These are phyloP conservation scores for Catalaphyllia jardinei DNA, from an alignment of 64 coral and sea anemone genomes.

Conservation along the genomic window DNA sequence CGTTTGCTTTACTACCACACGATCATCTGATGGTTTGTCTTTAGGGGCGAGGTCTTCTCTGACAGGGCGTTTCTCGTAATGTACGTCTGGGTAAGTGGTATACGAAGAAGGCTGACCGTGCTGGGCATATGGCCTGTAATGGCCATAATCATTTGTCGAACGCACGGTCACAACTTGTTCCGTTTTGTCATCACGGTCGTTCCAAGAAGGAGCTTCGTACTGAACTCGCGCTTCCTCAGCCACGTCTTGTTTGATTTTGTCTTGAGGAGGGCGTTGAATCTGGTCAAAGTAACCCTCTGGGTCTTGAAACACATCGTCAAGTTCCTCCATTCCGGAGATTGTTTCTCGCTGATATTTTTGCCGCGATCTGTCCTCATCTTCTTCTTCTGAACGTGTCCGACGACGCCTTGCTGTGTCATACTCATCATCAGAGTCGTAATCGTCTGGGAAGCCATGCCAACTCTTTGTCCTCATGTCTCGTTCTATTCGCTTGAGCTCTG, in stretches of 20 bases:
- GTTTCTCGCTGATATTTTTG: slow-evolving; percentile 11
- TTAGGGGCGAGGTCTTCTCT: not conserved
- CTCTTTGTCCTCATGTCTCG: slow-evolving; percentile 28
- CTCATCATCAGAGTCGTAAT: slow-evolving; percentile 20
- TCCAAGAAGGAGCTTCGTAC: not conserved
- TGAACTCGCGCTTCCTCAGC: not conserved
- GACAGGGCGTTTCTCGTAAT: not conserved
- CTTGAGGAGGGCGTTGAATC: slow-evolving; percentile 15
- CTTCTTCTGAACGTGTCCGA: slow-evolving; percentile 1
- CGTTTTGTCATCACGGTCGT: not conserved
- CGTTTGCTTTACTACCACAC: slow-evolving; percentile 19
- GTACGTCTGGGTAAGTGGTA: not conserved
- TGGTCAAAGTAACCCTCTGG: slow-evolving; percentile 37
- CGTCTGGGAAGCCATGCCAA: slow-evolving; percentile 25
- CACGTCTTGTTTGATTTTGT: not conserved
- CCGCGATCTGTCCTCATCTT: not conserved
- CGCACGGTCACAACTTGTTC: not conserved
- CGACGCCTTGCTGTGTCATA: not conserved
- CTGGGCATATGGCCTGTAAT: not conserved
- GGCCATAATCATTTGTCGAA: not conserved
- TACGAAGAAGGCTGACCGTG: not conserved
- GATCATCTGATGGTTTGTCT: slow-evolving; percentile 3
- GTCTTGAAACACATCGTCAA: slow-evolving; percentile 50
- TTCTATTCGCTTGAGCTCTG: slow-evolving; percentile 47
- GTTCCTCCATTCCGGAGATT: slow-evolving; percentile 13